Evolutionary conservation across 1,140 invertebrate species (phyloP), one percentile per base, ranked within the genome.

Genomic region (Drosophila bifasciata): DNA sequence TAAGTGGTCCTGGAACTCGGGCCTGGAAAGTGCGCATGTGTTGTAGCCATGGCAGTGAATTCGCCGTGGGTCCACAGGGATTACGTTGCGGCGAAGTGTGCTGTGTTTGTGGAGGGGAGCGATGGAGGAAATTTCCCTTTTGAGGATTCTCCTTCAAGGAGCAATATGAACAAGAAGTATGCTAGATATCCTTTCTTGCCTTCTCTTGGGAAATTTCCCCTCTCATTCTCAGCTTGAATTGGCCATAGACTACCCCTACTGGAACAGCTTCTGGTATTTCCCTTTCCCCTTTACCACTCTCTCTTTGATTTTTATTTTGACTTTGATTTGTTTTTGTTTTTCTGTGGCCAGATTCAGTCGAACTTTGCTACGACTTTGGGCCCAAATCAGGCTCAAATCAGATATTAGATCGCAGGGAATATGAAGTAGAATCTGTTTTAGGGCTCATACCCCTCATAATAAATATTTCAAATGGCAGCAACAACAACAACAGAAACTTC

Each of bases 1-100:
- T 86, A 76, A 71, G 19, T 36, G 28, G 21, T 52, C 56, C 43
- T 63, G 55, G 62, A 71, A 78, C 36, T 43, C 43, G 25, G 63
- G 61, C 39, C 62, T 72, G 79, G 77, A 74, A 77, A 77, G 49
- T 70, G 81, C 81, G 81, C 81, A 85, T 85, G 81, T 81, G 77
- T 86, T 81, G 73, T 69, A 60, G 36, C 75, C 64, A 63, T 66
- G 57, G 21, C 13, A 45, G 8, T 53, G n/a, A 85, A 85, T 85
- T 85, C 77, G 83, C 81, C 68, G 64, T 41, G 57, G 41, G 6
- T 8, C 28, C 32, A 36, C 55, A 41, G 36, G 36, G 64, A 67
- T 68, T 52, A 17, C 23, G 8, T n/a, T 36, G 44, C 28, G 64
- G 81, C 77, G 81, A 85, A 85, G 80, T 81, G 15, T 2, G 46